Base-by-base conservation (phyloP, 2,113 vertebrate species). In the Thryonomys swinderianus region DNA sequence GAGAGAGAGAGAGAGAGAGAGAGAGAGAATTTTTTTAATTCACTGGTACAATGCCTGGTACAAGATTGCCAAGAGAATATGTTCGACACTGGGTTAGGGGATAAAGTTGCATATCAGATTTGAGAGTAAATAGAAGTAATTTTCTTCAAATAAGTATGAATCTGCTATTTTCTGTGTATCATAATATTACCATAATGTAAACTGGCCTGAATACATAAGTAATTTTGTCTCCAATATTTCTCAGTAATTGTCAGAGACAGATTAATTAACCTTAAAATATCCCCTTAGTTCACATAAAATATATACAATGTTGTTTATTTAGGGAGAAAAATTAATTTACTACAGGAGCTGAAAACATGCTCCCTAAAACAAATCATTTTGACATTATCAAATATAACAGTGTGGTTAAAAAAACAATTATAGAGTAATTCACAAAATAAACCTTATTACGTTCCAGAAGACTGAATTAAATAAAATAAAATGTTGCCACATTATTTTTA, bases 371-470 rank as follows among this genome's bases (percentile, higher is more conserved):
- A 98, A 98, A 98, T 98, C 96, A 97, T 98, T 98, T 96, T 98
- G 97, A 98, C 98, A 98, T 98, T 98, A 98, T 97, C 98, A 98
- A 98, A 98, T 98, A 98, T 98, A 97, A 98, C 97, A 98, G 95
- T 97, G 94, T 98, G 96, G 97, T n/a, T 98, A 98, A 98, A 98
- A 98, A 97, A 97, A 98, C 95, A 98, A 98, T 98, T 98, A 98
- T 97, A 98, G 98, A 98, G 97, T 98, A 98, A 99, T 98, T 98
- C 97, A 98, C 95, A 98, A 96, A 98, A 98, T 98, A 98, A 98
- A 98, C 98, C 96, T 98, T 97, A 98, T 98, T 98, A 98, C 94
- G 98, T 98, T 98, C 93, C 97, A 85, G 92, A 98, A 93, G 97
- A 88, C 93, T 97, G 96, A 98, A 98, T 97, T 97, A 97, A 98